These are phyloP conservation scores for Tychaedon coryphoeus DNA, from an alignment of 2,113 vertebrate genomes.

Conservation along the genomic window DNA sequence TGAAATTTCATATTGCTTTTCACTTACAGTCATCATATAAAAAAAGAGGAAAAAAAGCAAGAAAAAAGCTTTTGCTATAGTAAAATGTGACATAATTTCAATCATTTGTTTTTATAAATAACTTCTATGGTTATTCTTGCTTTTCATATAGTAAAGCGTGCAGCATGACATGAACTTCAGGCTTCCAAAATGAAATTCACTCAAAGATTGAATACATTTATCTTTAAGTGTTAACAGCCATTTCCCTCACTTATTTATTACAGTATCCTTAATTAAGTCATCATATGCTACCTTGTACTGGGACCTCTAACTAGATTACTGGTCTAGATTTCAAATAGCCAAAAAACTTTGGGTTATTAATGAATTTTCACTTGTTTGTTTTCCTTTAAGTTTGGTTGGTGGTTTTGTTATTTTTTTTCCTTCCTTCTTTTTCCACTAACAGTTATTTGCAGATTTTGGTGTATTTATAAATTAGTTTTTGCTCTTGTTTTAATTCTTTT, in stretches of 20 bases:
- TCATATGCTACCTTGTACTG: neutral
- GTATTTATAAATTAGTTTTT: neutral
- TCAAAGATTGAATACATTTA: neutral
- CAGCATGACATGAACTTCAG: neutral
- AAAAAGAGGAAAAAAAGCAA: neutral
- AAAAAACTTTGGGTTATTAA: neutral
- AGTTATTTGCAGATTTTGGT: neutral
- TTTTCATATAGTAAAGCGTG: neutral
- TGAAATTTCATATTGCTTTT: neutral
- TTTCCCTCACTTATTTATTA: neutral
- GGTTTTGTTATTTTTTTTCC: neutral
- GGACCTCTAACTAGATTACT: neutral
- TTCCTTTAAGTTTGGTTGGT: neutral
- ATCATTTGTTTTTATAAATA: neutral
- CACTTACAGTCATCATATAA: neutral
- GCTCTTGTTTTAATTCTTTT: neutral
- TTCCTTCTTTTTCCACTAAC: rapidly evolving
- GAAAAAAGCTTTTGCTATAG: neutral
- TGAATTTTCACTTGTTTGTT: neutral
- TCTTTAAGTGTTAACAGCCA: neutral
- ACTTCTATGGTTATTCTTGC: neutral
- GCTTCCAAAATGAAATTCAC: neutral
- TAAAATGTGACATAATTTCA: neutral
- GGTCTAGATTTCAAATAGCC: neutral
- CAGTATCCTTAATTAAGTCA: neutral